Percentiles rank a stretch among this genome's conserved stretches.
Evolutionary conservation across 2,888 invertebrate species (phyloP).

Genomic region (Acrobeloides nanus): DNA sequence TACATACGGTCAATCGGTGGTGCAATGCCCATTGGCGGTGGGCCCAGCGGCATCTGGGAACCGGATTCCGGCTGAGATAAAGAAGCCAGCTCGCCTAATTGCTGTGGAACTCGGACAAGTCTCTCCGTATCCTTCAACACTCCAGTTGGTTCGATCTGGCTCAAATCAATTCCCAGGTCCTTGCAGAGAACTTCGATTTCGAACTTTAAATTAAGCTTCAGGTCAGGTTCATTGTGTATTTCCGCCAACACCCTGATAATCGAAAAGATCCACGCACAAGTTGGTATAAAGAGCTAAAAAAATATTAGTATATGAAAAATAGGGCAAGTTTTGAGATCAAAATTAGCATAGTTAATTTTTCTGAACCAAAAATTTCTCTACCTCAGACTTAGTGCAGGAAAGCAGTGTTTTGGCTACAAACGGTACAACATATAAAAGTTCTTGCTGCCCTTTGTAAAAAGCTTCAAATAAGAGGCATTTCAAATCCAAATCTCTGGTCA

Average conservation of each 20-base stretch:
- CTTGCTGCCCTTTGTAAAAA: slow-evolving; percentile 92
- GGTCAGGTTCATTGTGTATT: slow-evolving; percentile 86
- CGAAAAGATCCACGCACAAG: slow-evolving; percentile 96
- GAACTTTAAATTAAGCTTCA: slow-evolving; percentile 94
- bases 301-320: no score
- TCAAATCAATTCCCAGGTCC: slow-evolving; percentile 42
- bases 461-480: slow-evolving; percentile 92
- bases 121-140: slow-evolving; percentile 76
- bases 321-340: no score
- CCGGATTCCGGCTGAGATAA: no score
- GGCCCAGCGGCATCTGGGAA: no score
- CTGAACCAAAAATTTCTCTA: no score
- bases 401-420: slow-evolving; percentile 96
- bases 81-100: no score
- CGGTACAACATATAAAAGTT: slow-evolving; percentile 92
- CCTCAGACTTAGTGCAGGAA: slow-evolving; percentile 82
- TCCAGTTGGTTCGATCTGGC: slow-evolving; percentile 21
- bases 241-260: slow-evolving; percentile 93
- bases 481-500: slow-evolving; percentile 73
- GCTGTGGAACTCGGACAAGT: no score
- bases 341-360: no score
- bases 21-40: no score
- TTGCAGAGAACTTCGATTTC: slow-evolving; percentile 79
- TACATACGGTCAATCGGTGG: no score
- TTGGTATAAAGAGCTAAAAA: slow-evolving; percentile 91